Percentiles rank a stretch among this genome's conserved stretches.
phyloP scores from a whole-genome alignment of 2,797 vertebrate species.

The Garrulus glandarius region DNA sequence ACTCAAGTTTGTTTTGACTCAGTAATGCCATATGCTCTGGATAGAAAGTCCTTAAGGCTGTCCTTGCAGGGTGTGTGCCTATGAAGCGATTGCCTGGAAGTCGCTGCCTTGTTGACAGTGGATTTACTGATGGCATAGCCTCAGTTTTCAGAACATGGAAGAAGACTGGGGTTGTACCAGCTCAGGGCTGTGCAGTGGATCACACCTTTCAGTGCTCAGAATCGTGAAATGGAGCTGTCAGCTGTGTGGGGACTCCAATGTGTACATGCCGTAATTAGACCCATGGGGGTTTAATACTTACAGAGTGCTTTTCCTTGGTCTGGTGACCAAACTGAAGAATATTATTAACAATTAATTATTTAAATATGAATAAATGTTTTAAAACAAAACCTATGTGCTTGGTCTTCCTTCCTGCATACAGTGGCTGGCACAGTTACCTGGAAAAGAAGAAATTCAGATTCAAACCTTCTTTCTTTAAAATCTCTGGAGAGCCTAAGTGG shows the following conservation, averaged over 20 bases:
- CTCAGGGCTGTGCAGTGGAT: not conserved
- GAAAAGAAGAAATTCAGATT: not conserved
- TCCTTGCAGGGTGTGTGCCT: not conserved
- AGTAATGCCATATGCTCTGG: not conserved
- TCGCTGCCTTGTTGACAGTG: not conserved
- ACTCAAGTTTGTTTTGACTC: not conserved
- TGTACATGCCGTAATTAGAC: not conserved
- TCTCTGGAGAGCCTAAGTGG: not conserved
- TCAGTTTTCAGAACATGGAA: not conserved
- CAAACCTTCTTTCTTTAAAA: not conserved
- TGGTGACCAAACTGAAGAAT: not conserved
- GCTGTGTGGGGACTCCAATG: rapidly evolving
- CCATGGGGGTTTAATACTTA: not conserved
- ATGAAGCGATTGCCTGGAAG: not conserved
- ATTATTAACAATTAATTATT: not conserved
- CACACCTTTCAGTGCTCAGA: not conserved
- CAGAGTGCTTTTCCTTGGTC: not conserved
- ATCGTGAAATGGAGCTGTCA: not conserved
- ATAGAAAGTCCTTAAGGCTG: not conserved
- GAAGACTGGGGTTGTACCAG: not conserved
- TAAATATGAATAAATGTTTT: not conserved
- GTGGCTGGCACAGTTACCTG: not conserved
- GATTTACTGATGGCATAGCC: not conserved
- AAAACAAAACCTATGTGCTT: not conserved
- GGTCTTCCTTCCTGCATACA: not conserved